These are phyloP conservation scores for Aurelia aurita DNA, from an alignment of 30 jellyfish, hydroid and myxozoan species.

Conservation along the genomic window DNA sequence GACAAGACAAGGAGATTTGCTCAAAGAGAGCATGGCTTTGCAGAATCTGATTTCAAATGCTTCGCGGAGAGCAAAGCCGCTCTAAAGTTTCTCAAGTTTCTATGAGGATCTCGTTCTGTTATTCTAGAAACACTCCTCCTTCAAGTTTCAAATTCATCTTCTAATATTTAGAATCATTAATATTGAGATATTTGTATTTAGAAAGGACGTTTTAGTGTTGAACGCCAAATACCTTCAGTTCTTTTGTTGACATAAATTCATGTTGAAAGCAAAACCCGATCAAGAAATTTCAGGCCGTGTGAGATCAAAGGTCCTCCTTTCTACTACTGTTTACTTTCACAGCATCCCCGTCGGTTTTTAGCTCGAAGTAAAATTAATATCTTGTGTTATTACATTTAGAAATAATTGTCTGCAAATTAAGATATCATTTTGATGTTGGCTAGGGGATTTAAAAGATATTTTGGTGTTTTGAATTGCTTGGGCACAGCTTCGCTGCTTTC, in stretches of 20 bases:
- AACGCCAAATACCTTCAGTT: constrained; percentile 14
- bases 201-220: background rate
- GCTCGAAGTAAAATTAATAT: background rate
- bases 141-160: background rate
- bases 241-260: constrained; percentile 20
- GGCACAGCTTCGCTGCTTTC: constrained; percentile 2
- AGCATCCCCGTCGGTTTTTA: constrained; percentile 28
- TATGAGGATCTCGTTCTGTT: no score
- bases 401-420: background rate
- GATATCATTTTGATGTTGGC: constrained; percentile 1
- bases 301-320: background rate
- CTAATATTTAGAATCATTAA: no score
- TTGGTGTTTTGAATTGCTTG: background rate
- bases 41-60: background rate
- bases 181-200: background rate
- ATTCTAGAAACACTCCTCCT: no score
- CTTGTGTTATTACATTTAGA: background rate
- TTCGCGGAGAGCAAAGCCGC: background rate
- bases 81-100: background rate
- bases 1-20: background rate
- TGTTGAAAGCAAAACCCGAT: constrained; percentile 1
- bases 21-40: background rate
- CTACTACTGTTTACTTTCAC: constrained; percentile 8
- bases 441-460: no score
- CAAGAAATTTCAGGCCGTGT: constrained; percentile 34